These are phyloP conservation scores for Tragulus kanchil DNA, from an alignment of 2,113 vertebrate genomes.

Conservation along the genomic window DNA sequence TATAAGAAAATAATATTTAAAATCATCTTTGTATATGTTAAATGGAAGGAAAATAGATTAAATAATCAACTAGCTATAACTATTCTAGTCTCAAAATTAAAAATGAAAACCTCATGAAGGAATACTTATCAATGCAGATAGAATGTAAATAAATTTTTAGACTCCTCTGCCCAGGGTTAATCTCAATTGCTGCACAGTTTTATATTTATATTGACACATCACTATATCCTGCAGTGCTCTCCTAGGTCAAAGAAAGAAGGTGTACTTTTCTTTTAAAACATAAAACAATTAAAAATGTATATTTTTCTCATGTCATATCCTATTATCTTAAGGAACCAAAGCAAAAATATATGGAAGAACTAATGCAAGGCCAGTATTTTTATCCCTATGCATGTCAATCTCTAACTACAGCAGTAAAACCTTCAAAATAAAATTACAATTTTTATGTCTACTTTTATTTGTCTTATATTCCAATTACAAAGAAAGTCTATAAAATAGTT, in stretches of 20 bases:
- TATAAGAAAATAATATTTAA: constrained; percentile 61
- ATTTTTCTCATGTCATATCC: constrained; percentile 73
- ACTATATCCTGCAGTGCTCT: neutral
- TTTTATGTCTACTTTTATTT: constrained; percentile 89
- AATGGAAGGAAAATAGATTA: constrained; percentile 25
- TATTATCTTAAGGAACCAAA: constrained; percentile 84
- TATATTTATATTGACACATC: neutral
- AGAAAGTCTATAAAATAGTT: constrained; percentile 88
- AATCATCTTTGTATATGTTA: neutral
- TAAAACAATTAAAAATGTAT: constrained; percentile 80
- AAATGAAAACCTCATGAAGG: neutral
- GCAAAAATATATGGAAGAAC: constrained; percentile 83
- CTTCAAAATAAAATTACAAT: constrained; percentile 86
- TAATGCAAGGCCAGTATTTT: constrained; percentile 80
- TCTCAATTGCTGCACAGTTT: neutral
- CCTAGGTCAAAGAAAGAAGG: constrained; percentile 51
- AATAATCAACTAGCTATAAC: neutral
- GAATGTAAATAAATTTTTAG: neutral
- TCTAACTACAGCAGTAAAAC: constrained; percentile 85
- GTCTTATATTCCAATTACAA: constrained; percentile 86
- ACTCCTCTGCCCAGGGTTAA: neutral
- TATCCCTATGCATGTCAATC: constrained; percentile 79
- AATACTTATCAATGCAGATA: neutral
- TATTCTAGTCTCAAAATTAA: neutral
- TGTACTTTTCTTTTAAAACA: constrained; percentile 67